These are phyloP conservation scores for Mormyrops attenuatus DNA, from an alignment of 2,797 vertebrate genomes.

Conservation along the genomic window DNA sequence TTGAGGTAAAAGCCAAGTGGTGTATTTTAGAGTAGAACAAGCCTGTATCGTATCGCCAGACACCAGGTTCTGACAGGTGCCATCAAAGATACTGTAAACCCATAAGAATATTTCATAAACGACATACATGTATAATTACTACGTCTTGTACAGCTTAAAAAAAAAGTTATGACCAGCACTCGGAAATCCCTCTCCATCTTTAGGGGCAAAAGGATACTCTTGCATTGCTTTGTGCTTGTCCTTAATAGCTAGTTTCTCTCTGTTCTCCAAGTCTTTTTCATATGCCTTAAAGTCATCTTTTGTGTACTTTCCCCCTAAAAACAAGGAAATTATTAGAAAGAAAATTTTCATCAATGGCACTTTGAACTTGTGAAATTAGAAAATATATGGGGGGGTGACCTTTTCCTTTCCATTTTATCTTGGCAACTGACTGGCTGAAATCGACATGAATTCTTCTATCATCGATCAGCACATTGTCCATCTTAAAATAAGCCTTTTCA, in stretches of 20 bases:
- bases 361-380: neutral
- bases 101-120: neutral
- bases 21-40: neutral
- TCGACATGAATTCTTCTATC: slow-evolving; percentile 94
- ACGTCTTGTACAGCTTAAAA: neutral
- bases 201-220: slow-evolving; percentile 78
- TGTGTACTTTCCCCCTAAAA: slow-evolving; percentile 83
- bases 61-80: neutral
- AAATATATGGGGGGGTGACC: slow-evolving; percentile 53
- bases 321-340: neutral
- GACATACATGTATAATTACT: neutral
- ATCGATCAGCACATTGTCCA: slow-evolving; percentile 98
- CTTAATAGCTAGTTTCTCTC: slow-evolving; percentile 81
- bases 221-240: slow-evolving; percentile 82
- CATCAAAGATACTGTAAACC: neutral
- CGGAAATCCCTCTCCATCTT: neutral
- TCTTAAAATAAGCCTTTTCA: slow-evolving; percentile 97
- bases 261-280: slow-evolving; percentile 75
- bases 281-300: slow-evolving; percentile 95
- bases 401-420: slow-evolving; percentile 96
- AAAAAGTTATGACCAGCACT: neutral
- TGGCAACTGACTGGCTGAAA: slow-evolving; percentile 96
- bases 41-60: neutral
- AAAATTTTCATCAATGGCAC: neutral
- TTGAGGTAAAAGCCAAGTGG: slow-evolving; percentile 56